phyloP scores from a whole-genome alignment of 2,888 invertebrate genomes.

The Selenia dentaria region DNA sequence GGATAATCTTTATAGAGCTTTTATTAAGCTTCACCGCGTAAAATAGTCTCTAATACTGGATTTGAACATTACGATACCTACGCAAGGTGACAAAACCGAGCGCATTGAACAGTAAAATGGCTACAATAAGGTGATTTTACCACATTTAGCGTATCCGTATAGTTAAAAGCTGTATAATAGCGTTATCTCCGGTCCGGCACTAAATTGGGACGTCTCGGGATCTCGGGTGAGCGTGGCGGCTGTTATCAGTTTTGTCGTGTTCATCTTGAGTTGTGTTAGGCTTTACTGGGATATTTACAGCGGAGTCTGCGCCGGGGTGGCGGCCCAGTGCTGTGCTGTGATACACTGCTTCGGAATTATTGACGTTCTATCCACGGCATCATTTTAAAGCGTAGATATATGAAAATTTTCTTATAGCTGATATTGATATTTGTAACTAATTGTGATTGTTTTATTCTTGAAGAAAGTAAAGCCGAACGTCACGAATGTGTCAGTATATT shows the following conservation, averaged over 20 bases:
- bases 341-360: slow-evolving; percentile 37
- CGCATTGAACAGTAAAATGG: slow-evolving; percentile 24
- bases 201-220: slow-evolving; percentile 82
- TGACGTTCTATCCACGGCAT: too few species aligned
- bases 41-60: slow-evolving; percentile 26
- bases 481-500: too few species aligned
- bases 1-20: slow-evolving; percentile 31
- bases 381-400: too few species aligned
- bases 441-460: too few species aligned
- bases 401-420: too few species aligned
- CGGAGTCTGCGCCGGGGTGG: slow-evolving; percentile 60
- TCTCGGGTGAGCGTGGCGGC: slow-evolving; percentile 58
- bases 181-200: slow-evolving; percentile 79
- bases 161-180: slow-evolving; percentile 85
- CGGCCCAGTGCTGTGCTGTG: slow-evolving; percentile 25
- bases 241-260: slow-evolving; percentile 83
- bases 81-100: slow-evolving; percentile 30
- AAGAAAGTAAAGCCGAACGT: too few species aligned
- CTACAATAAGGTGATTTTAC: slow-evolving; percentile 72
- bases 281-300: slow-evolving; percentile 81
- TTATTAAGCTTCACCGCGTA: slow-evolving; percentile 28
- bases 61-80: slow-evolving; percentile 51
- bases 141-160: slow-evolving; percentile 82
- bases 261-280: slow-evolving; percentile 84
- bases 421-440: too few species aligned